phyloP scores from a whole-genome alignment of 1,140 invertebrate species.

The Camponotus vicinus region DNA sequence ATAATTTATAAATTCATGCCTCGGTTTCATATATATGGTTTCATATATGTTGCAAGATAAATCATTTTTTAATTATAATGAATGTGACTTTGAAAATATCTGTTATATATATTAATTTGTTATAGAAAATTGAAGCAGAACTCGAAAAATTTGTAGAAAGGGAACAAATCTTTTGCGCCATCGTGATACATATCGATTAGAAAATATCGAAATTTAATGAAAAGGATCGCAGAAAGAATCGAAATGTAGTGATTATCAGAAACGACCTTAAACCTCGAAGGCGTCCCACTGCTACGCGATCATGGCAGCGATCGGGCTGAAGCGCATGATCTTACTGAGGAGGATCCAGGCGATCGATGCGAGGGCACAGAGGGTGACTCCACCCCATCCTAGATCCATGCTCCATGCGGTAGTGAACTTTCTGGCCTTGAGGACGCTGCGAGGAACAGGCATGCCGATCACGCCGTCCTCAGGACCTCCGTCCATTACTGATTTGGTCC shows the following conservation, averaged over 20 bases:
- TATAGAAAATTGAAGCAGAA: neutral
- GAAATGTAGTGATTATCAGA: conserved; percentile 50
- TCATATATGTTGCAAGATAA: too few relatives aligned
- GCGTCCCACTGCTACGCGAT: conserved; percentile 87
- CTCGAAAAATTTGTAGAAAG: neutral
- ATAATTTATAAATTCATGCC: too few relatives aligned
- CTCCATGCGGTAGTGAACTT: conserved; percentile 93
- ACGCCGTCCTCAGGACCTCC: conserved; percentile 90
- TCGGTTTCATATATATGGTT: too few relatives aligned
- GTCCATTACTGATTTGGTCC: conserved; percentile 84
- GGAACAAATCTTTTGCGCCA: conserved; percentile 8
- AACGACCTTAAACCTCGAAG: conserved; percentile 78
- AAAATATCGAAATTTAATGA: neutral
- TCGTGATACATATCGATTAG: neutral
- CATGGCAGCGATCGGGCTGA: conserved; percentile 92
- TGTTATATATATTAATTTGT: neutral
- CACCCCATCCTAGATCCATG: conserved; percentile 93
- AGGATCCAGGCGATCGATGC: conserved; percentile 94
- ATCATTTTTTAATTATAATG: too few relatives aligned
- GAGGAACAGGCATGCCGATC: conserved; percentile 86
- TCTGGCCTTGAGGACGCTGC: conserved; percentile 87
- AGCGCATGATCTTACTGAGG: conserved; percentile 95
- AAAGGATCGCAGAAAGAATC: conserved; percentile 44
- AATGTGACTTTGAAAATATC: neutral
- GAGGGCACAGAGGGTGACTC: conserved; percentile 91